phyloP scores from a whole-genome alignment of 2,888 invertebrate species.

The Agonopterix subpropinquella region DNA sequence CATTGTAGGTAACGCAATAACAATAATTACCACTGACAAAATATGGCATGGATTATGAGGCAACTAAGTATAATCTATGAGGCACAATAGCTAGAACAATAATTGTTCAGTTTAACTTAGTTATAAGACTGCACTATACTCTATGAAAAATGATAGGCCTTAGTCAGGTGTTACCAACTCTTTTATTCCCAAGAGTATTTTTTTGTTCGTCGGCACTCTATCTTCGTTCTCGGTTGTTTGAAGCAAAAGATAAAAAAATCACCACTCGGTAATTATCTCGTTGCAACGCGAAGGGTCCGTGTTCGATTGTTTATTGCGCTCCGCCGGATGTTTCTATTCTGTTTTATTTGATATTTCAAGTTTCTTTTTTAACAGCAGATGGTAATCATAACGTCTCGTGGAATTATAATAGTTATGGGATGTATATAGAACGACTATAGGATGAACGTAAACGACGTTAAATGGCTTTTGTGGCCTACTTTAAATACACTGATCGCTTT shows the following conservation, averaged over 20 bases:
- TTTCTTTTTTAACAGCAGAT: conserved; percentile 10
- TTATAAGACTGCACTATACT: too few species aligned
- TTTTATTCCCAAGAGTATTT: conserved; percentile 27
- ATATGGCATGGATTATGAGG: too few species aligned
- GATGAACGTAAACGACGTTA: background rate
- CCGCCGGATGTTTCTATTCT: conserved; percentile 54
- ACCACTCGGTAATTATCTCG: conserved; percentile 46
- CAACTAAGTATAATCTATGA: too few species aligned
- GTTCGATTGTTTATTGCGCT: conserved; percentile 62
- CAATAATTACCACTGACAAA: too few species aligned
- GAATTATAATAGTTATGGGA: background rate
- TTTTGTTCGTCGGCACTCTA: conserved; percentile 27
- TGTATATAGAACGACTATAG: background rate
- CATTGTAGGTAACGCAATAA: too few species aligned
- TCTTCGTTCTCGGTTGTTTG: conserved; percentile 31
- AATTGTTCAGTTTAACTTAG: too few species aligned
- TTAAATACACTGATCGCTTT: conserved; percentile 3
- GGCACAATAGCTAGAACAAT: too few species aligned
- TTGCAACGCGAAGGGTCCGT: conserved; percentile 38
- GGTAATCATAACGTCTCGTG: conserved; percentile 1
- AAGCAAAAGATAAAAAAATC: conserved; percentile 31
- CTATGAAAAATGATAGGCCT: too few species aligned
- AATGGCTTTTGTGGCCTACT: background rate
- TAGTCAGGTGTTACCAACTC: conserved; percentile 18
- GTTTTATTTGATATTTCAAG: conserved; percentile 31